Evolutionary conservation across 2,113 vertebrate species (phyloP), one percentile per base, ranked within the genome.

Genomic region (Helogale parvula): DNA sequence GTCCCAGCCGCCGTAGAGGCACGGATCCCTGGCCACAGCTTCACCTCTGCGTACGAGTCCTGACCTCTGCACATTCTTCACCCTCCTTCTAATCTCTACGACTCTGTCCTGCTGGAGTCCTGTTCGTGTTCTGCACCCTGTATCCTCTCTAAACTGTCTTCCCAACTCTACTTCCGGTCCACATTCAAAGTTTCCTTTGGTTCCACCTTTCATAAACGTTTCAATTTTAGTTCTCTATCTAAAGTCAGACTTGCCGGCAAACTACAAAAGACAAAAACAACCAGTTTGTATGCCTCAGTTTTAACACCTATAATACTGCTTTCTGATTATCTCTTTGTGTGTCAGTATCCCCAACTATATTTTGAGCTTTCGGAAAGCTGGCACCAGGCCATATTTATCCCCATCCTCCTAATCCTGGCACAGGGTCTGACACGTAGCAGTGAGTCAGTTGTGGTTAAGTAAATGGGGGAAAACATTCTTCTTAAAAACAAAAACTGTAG

Each of bases 1-100:
- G 1, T 0, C n/a, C 0, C 8, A 33, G 5, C 0, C 7, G 29
- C 38, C 10, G 5, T 93, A 33, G 6, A 47, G 7, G 1, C 10
- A 1, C 1, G 50, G 14, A 4, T 45, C 0, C 7, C 9, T 1
- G 5, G 27, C 74, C 41, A 2, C 15, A 77, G 74, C 29, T 7
- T 50, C 5, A 9, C 3, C 23, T 25, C 1, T 23, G 35, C 54
- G 11, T 50, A 14, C 45, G 33, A 25, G n/a, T 13, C 25, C 0
- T 86, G 8, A 25, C 21, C 19, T 68, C 14, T 15, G 4, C 1
- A 57, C 1, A 5, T 5, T 47, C 21, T 31, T 19, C 27, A 27
- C 4, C 6, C 7, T n/a, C 74, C 65, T 68, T 9, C 33, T 47
- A 19, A 14, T 52, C 81, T 84, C 5, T n/a, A 3, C 0, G 7